These are phyloP conservation scores for Drosophila antonietae DNA, from an alignment of 2,888 invertebrate species.

Conservation along the genomic window DNA sequence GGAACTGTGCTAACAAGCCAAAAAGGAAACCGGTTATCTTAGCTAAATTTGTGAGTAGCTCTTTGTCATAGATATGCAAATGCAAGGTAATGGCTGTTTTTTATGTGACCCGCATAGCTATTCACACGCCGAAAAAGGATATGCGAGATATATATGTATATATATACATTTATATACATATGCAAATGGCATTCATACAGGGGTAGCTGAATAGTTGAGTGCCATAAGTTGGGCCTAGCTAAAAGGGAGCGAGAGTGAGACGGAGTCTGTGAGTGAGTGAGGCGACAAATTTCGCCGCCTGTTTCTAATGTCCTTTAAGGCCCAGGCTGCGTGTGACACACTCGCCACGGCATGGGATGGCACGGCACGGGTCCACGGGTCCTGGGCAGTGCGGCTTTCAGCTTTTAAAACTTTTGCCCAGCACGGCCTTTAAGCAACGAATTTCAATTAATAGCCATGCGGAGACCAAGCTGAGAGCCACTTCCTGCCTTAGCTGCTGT, in stretches of 20 bases:
- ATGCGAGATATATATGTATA: conserved; percentile 36
- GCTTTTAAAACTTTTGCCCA: conserved; percentile 67
- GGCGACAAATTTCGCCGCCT: conserved; percentile 74
- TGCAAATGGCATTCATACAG: conserved; percentile 62
- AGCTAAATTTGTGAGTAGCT: conserved; percentile 42
- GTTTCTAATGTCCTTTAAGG: conserved; percentile 77
- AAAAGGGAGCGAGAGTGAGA: neutral
- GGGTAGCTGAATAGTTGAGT: conserved; percentile 54
- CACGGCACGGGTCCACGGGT: conserved; percentile 5
- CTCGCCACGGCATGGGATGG: conserved; percentile 15
- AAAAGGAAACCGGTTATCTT: conserved; percentile 46
- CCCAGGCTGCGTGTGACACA: conserved; percentile 61
- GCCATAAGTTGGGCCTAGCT: conserved; percentile 47
- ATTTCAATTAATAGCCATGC: conserved; percentile 78
- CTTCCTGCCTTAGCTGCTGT: conserved; percentile 38
- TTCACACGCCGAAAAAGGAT: conserved; percentile 70
- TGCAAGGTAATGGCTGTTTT: conserved; percentile 42
- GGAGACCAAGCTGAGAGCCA: conserved; percentile 43
- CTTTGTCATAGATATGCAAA: conserved; percentile 51
- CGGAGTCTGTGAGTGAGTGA: neutral
- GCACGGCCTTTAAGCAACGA: conserved; percentile 61
- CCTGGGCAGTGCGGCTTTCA: conserved; percentile 28
- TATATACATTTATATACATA: conserved; percentile 55
- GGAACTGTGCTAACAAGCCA: conserved; percentile 51
- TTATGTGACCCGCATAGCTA: conserved; percentile 52